Percentiles rank a stretch among this genome's conserved stretches.
phyloP scores from a whole-genome alignment of 2,888 invertebrate genomes.

The Cephus spinipes region DNA sequence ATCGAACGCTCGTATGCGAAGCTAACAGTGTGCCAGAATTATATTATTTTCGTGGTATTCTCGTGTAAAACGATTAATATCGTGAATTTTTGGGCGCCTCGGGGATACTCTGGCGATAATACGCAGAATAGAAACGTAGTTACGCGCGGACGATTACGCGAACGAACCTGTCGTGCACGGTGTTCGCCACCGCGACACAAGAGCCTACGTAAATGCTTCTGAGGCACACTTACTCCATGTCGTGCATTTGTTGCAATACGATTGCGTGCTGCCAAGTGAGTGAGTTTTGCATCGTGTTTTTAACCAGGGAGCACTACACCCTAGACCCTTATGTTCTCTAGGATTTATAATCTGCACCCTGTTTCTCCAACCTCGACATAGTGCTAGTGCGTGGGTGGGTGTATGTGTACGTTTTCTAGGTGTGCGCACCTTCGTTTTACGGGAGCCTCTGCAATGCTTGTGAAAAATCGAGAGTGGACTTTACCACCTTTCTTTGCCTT shows the following conservation, averaged over 20 bases:
- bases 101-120: background rate
- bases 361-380: background rate
- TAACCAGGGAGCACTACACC: background rate
- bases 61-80: background rate
- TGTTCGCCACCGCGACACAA: conserved; percentile 15
- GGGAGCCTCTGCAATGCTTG: background rate
- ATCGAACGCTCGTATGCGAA: conserved; percentile 33
- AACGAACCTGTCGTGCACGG: conserved; percentile 1
- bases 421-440: background rate
- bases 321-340: background rate
- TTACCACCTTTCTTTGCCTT: background rate
- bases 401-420: conserved; percentile 8
- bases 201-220: conserved; percentile 54
- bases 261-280: conserved; percentile 59
- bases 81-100: background rate
- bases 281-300: conserved; percentile 24
- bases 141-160: background rate
- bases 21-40: conserved; percentile 21
- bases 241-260: conserved; percentile 59
- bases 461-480: background rate
- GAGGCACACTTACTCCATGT: conserved; percentile 61
- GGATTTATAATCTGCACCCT: background rate
- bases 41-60: background rate
- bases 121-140: conserved; percentile 3
- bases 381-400: background rate